These are phyloP conservation scores for Dastarcus helophoroides DNA, from an alignment of 2,888 invertebrate genomes.

Conservation along the genomic window DNA sequence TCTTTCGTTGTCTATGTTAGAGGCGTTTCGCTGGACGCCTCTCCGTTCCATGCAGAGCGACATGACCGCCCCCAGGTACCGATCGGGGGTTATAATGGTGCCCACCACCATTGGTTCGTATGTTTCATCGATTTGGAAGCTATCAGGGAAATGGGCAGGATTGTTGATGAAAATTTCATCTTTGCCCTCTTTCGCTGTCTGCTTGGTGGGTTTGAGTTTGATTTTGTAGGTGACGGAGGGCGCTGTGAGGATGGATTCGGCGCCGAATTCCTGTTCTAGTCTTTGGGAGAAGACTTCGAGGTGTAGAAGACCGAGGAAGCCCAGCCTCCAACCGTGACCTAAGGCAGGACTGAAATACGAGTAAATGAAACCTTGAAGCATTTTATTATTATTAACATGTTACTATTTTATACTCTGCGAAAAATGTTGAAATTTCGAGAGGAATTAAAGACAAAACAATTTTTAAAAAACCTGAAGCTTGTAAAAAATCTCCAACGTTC, in stretches of 20 bases:
- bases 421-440: not conserved
- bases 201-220: slow-evolving; percentile 61
- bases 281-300: slow-evolving; percentile 83
- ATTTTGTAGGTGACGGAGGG: slow-evolving; percentile 81
- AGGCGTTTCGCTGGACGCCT: slow-evolving; percentile 56
- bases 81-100: slow-evolving; percentile 78
- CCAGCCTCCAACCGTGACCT: slow-evolving; percentile 81
- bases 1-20: slow-evolving; percentile 71
- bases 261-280: slow-evolving; percentile 70
- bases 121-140: slow-evolving; percentile 55
- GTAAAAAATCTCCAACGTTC: slow-evolving; percentile 10
- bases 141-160: slow-evolving; percentile 61
- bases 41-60: slow-evolving; percentile 65
- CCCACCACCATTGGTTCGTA: slow-evolving; percentile 80
- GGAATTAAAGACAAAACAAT: not conserved
- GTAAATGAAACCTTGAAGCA: not conserved
- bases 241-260: slow-evolving; percentile 71
- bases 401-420: no score
- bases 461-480: slow-evolving; percentile 4
- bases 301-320: slow-evolving; percentile 76
- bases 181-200: slow-evolving; percentile 51
- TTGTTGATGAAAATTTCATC: slow-evolving; percentile 58
- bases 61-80: slow-evolving; percentile 59
- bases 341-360: slow-evolving; percentile 65
- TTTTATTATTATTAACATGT: slow-evolving; percentile 6